Evolutionary conservation across 92 coral and sea anemone species (phyloP).

Genomic region (Anthopleura xanthogrammica): DNA sequence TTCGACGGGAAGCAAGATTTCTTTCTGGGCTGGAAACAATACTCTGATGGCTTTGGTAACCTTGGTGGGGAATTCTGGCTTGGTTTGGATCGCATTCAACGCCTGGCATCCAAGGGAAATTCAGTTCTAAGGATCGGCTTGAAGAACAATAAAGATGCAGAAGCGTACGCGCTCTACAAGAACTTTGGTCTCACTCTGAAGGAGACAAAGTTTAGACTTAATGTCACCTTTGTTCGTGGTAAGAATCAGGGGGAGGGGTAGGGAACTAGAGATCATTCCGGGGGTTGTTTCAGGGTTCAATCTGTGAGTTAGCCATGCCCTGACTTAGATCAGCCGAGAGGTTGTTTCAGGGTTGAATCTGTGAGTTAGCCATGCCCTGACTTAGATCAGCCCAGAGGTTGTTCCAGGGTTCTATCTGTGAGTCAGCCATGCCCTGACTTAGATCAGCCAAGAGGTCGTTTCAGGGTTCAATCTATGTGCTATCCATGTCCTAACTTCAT

Average conservation of each 20-base stretch:
- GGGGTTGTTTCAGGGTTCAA: background rate
- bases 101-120: slow-evolving; percentile 23
- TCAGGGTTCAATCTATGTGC: no score
- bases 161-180: slow-evolving; percentile 5
- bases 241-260: background rate
- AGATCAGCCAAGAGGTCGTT: no score
- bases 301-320: no score
- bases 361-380: no score
- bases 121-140: slow-evolving; percentile 10
- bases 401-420: no score
- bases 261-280: background rate
- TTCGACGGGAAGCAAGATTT: slow-evolving; percentile 6
- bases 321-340: no score
- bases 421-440: no score
- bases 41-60: slow-evolving; percentile 25
- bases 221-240: background rate
- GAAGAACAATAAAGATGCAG: background rate
- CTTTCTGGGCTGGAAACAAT: slow-evolving; percentile 18
- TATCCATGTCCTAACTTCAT: no score
- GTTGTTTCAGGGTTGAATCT: no score
- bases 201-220: slow-evolving; percentile 1
- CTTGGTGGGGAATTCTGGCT: slow-evolving; percentile 34
- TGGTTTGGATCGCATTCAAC: slow-evolving; percentile 28
- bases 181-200: slow-evolving; percentile 13
- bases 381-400: no score